These are phyloP conservation scores for Drosophila auraria DNA, from an alignment of 1,140 invertebrate genomes.

Conservation along the genomic window DNA sequence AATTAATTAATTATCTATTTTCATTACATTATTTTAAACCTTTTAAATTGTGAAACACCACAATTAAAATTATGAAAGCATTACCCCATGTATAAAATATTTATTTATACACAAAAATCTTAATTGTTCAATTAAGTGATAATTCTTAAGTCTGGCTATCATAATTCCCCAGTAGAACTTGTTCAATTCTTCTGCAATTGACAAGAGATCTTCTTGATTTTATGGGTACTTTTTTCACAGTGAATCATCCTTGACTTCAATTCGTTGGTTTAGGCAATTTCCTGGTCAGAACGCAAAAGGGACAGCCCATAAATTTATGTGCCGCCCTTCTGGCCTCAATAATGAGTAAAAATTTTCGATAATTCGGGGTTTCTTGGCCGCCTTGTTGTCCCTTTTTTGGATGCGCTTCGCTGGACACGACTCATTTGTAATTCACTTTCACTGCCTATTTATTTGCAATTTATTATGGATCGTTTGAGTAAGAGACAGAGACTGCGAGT, in stretches of 20 bases:
- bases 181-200: neutral
- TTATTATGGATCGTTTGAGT: conserved; percentile 56
- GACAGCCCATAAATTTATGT: conserved; percentile 75
- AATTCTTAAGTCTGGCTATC: too few relatives aligned
- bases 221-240: neutral
- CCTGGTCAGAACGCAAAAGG: conserved; percentile 52
- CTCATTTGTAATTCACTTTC: conserved; percentile 81
- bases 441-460: conserved; percentile 69
- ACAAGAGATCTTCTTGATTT: neutral
- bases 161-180: neutral
- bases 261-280: conserved; percentile 49
- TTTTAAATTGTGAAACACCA: too few relatives aligned
- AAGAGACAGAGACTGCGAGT: neutral
- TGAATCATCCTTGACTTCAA: conserved; percentile 7
- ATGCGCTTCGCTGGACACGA: conserved; percentile 45
- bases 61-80: too few relatives aligned
- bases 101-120: too few relatives aligned
- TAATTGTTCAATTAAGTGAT: neutral
- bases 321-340: conserved; percentile 63
- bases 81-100: too few relatives aligned
- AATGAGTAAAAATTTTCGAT: conserved; percentile 80
- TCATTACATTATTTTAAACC: too few relatives aligned
- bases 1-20: too few relatives aligned
- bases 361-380: conserved; percentile 63
- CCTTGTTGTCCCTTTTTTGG: conserved; percentile 49